Percentiles rank a stretch among this genome's conserved stretches.
phyloP scores from a whole-genome alignment of 1,140 invertebrate species.

The Tetramorium parvispinum region DNA sequence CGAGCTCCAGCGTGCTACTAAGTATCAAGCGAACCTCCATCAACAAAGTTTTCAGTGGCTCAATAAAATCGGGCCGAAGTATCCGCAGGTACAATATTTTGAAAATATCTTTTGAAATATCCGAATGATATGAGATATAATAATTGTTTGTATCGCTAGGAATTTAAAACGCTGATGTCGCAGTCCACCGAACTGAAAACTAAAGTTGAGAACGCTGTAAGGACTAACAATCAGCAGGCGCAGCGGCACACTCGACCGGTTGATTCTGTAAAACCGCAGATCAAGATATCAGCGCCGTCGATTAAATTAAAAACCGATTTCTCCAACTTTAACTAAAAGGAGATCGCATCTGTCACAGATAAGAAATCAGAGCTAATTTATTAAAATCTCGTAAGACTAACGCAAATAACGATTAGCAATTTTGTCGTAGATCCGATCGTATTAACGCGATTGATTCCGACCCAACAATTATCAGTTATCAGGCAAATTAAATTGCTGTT shows the following conservation, averaged over 20 bases:
- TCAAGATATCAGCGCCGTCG: slow-evolving; percentile 88
- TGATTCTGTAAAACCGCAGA: slow-evolving; percentile 86
- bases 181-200: slow-evolving; percentile 91
- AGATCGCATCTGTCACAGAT: background rate
- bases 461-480: slow-evolving; percentile 28
- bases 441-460: slow-evolving; percentile 37
- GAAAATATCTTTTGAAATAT: slow-evolving; percentile 12
- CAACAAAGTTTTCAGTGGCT: slow-evolving; percentile 95
- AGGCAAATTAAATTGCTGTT: slow-evolving; percentile 11
- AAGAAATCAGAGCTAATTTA: slow-evolving; percentile 3
- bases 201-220: slow-evolving; percentile 94
- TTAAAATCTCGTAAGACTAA: slow-evolving; percentile 14
- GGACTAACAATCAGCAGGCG: slow-evolving; percentile 89
- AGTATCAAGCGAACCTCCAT: slow-evolving; percentile 90
- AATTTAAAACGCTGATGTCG: slow-evolving; percentile 96
- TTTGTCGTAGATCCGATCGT: slow-evolving; percentile 21
- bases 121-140: background rate
- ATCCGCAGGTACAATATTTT: slow-evolving; percentile 90
- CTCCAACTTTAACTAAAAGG: slow-evolving; percentile 93
- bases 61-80: slow-evolving; percentile 95
- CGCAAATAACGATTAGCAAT: slow-evolving; percentile 28
- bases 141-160: slow-evolving; percentile 85
- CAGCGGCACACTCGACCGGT: slow-evolving; percentile 82
- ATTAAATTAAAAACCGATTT: slow-evolving; percentile 99
- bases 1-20: slow-evolving; percentile 87